Base-by-base conservation (phyloP, 35 echinoderm and acorn worm genomes). In the Acanthaster planci region DNA sequence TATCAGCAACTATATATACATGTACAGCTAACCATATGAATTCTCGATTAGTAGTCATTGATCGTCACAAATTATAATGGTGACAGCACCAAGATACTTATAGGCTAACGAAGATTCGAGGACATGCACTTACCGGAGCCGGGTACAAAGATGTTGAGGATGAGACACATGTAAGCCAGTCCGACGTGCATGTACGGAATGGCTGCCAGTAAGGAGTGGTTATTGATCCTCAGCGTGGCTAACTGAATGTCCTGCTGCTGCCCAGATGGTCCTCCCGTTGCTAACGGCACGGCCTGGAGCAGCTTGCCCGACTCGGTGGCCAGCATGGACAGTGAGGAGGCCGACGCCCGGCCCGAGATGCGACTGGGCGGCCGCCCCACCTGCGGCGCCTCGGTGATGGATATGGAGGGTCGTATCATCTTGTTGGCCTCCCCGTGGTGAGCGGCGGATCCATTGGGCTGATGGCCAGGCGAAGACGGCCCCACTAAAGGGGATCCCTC, bases 71-170 rank as follows among this genome's bases (percentile, higher is more conserved):
- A n/a, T n/a, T n/a, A n/a, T n/a, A n/a, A n/a, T n/a, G n/a, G n/a
- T n/a, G n/a, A n/a, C n/a, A n/a, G n/a, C n/a, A n/a, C n/a, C n/a
- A n/a, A n/a, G n/a, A n/a, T n/a, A n/a, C n/a, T n/a, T n/a, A n/a
- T n/a, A n/a, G n/a, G n/a, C n/a, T n/a, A n/a, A n/a, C n/a, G n/a
- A n/a, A n/a, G 27, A 4, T 67, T 27, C 59, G 23, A 1, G 27
- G 18, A 15, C 31, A 2, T 19, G 8, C 52, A 76, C 80, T 10
- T 84, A 93, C 91, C 91, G 59, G 54, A 22, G 17, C 91, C 91
- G 5, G 91, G 91, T 15, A 84, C 29, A 44, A 93, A 37, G 58
- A 88, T 85, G 50, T 93, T 93, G 18, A 93, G 56, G 10, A 93
- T 21, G 0, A 88, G 55, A 78, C 87, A 80, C 40, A 88, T 60